Evolutionary conservation across 92 coral and sea anemone genomes (phyloP), one percentile per base, ranked within the genome.

Genomic region (Epizoanthus rinbou): DNA sequence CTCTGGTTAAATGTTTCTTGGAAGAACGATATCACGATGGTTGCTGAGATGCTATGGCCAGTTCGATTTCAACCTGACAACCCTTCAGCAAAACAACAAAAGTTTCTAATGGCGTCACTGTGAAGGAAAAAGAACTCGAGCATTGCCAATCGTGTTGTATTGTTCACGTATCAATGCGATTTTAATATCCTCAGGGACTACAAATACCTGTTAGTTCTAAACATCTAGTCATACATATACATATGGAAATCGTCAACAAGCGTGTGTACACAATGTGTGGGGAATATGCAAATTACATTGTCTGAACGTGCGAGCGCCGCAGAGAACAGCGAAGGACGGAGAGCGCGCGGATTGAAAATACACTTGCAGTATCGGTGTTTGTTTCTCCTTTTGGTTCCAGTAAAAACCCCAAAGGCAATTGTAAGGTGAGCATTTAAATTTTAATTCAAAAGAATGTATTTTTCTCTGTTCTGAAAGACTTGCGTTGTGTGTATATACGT

Each of bases 201-300:
- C 1, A 25, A 65, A 9, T 64, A 67, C 72, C 72, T 67, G 72
- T 67, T 67, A 67, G 45, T 28, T 66, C 0, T 66, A 66, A 66
- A 66, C 28, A 64, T 58, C 17, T 8, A 58, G 22, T 58, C 45
- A n/a, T n/a, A n/a, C n/a, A n/a, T n/a, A 33, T 57, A 35, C 62
- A 60, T 78, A 78, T 78, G 82, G 82, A 78, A 78, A 78, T 78
- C 45, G 82, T 14, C 9, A 57, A 28, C 53, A 73, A 65, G 47
- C 14, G 47, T 35, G 50, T 62, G 66, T 59, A 59, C 64, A 62
- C 57, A 63, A 14, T 31, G 52, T 53, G 21, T 53, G 82, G 56
- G 24, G 58, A 78, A 78, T 62, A 78, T 78, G 82, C 82, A 78
- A 78, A 78, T 78, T 22, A 50, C 41, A 59, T 78, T 78, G 82